phyloP scores from a whole-genome alignment of 2,113 vertebrate genomes.

The Rhinolophus ferrumequinum region DNA sequence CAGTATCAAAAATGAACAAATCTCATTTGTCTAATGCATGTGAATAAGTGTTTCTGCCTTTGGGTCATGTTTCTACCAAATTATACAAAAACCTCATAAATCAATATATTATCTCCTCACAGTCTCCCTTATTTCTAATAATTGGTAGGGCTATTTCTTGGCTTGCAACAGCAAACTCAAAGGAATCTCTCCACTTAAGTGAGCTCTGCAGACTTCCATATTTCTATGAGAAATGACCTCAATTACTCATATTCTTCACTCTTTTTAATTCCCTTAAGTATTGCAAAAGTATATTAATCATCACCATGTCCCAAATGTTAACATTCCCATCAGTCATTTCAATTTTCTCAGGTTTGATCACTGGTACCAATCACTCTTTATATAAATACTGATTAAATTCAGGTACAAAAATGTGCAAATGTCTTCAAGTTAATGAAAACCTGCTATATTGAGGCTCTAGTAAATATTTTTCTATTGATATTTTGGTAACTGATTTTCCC shows the following conservation, averaged over 20 bases:
- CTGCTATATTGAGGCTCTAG: background rate
- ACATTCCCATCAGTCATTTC: constrained; percentile 47
- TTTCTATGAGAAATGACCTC: constrained; percentile 60
- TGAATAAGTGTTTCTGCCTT: background rate
- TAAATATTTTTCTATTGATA: background rate
- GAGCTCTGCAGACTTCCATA: background rate
- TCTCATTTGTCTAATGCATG: background rate
- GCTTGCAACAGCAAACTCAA: background rate
- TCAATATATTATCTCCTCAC: constrained; percentile 3
- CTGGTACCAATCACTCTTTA: background rate
- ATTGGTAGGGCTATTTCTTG: constrained; percentile 45
- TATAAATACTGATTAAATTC: constrained; percentile 30
- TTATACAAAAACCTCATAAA: constrained; percentile 27
- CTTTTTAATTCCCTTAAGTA: constrained; percentile 49
- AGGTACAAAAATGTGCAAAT: background rate
- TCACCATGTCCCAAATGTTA: constrained; percentile 46
- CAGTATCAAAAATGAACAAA: constrained; percentile 6
- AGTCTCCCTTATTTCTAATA: background rate
- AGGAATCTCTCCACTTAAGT: background rate
- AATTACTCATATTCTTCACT: constrained; percentile 54
- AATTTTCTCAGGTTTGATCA: constrained; percentile 3
- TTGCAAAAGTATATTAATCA: constrained; percentile 53
- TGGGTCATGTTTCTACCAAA: background rate
- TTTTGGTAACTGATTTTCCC: background rate
- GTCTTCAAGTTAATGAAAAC: background rate